Percentiles rank a stretch among this genome's conserved stretches.
Conservation (phyloP, 53 echinoderm and acorn worm genomes). For the Glandiceps talaboti region DNA sequence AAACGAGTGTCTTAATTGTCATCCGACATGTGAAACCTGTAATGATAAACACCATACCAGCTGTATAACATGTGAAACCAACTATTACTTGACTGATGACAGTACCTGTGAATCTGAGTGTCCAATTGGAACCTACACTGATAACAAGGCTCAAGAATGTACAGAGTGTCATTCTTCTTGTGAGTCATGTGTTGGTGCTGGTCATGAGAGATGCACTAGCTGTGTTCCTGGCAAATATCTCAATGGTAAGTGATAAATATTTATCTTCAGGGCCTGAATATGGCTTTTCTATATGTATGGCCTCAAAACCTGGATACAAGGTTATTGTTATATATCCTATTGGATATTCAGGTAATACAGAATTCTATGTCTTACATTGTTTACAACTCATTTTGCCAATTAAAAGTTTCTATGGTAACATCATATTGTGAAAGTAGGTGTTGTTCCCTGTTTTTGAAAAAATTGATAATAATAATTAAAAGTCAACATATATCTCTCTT, state of each 20-base stretch:
- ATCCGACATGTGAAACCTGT: constrained; percentile 58
- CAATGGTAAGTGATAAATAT: constrained; percentile 22
- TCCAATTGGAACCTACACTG: constrained; percentile 34
- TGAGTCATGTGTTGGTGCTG: constrained; percentile 25
- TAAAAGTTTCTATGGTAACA: too few relatives aligned
- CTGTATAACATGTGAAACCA: constrained; percentile 34
- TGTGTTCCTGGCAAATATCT: constrained; percentile 24
- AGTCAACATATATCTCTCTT: too few relatives aligned
- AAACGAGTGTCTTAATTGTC: constrained; percentile 35
- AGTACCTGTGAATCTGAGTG: constrained; percentile 35
- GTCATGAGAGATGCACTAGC: constrained; percentile 22
- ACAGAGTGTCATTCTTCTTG: constrained; percentile 27
- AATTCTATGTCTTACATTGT: too few relatives aligned
- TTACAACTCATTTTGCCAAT: too few relatives aligned
- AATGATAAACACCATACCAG: constrained; percentile 27
- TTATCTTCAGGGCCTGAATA: too few relatives aligned
- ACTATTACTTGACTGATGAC: constrained; percentile 2
- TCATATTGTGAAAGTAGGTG: too few relatives aligned
- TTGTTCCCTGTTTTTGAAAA: too few relatives aligned
- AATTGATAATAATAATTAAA: too few relatives aligned
- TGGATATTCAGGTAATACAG: too few relatives aligned
- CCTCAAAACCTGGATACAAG: too few relatives aligned
- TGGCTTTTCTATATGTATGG: too few relatives aligned
- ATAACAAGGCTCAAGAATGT: background rate
- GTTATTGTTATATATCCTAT: too few relatives aligned